phyloP scores from a whole-genome alignment of 2,113 vertebrate genomes.

The Patagioenas fasciata region DNA sequence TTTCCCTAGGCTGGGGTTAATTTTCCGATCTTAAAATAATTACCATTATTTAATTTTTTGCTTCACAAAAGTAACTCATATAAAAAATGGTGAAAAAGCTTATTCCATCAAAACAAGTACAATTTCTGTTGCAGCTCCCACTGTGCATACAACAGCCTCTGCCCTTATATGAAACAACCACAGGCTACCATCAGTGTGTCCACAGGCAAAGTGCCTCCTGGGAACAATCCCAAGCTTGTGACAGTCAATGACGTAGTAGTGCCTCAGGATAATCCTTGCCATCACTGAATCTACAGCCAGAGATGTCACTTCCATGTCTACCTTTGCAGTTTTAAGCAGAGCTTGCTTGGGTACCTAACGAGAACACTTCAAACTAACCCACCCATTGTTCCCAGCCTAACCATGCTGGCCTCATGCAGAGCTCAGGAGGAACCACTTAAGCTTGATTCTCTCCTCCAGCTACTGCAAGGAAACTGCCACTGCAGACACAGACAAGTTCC shows the following conservation, averaged over 20 bases:
- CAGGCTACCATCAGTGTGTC: not conserved
- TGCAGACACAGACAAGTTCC: not conserved
- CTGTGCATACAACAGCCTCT: not conserved
- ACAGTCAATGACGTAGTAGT: accelerated
- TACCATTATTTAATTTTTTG: not conserved
- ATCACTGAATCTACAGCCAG: not conserved
- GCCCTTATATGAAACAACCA: not conserved
- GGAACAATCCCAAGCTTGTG: accelerated
- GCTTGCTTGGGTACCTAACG: not conserved
- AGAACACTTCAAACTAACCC: not conserved
- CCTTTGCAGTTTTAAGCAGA: not conserved
- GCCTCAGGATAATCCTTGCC: not conserved
- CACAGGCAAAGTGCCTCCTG: not conserved
- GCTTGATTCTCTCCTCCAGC: not conserved
- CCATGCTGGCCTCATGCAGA: not conserved
- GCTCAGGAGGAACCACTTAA: not conserved
- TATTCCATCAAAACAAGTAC: not conserved
- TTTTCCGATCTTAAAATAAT: not conserved
- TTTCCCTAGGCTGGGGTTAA: not conserved
- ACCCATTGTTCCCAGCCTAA: not conserved
- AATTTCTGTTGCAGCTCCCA: not conserved
- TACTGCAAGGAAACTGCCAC: not conserved
- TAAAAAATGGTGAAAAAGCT: not conserved
- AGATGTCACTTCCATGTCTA: not conserved
- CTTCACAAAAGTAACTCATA: not conserved